Conservation (phyloP, 2,888 invertebrate genomes). For the Hydraecia micacea region DNA sequence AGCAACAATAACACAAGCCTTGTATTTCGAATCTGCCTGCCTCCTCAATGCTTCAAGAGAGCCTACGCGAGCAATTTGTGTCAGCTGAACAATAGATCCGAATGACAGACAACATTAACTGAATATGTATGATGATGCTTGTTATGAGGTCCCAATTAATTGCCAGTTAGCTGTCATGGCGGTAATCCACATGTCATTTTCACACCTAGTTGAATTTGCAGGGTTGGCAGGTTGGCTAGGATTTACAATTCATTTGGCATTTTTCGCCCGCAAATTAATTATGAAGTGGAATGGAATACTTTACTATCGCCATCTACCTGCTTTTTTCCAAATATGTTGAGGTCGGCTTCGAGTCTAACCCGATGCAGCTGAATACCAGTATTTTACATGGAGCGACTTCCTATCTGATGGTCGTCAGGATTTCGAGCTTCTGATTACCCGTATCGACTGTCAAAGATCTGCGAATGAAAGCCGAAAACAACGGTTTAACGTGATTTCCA, state of each 20-base stretch:
- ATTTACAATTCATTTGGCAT: background rate
- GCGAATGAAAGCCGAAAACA: background rate
- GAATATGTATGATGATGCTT: conserved; percentile 86
- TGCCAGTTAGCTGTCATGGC: conserved; percentile 74
- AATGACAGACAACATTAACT: conserved; percentile 83
- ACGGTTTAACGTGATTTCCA: background rate
- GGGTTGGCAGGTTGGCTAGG: conserved; percentile 73
- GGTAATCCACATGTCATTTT: conserved; percentile 82
- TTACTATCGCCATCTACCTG: background rate
- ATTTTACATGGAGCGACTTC: background rate
- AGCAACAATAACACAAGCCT: conserved; percentile 1
- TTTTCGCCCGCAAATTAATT: background rate
- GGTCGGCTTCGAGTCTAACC: background rate
- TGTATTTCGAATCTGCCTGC: conserved; percentile 12
- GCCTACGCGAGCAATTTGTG: conserved; percentile 86
- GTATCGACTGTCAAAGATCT: background rate
- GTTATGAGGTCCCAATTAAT: conserved; percentile 84
- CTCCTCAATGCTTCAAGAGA: conserved; percentile 71
- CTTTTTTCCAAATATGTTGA: background rate
- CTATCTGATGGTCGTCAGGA: background rate
- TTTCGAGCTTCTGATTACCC: background rate
- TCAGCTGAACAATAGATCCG: conserved; percentile 82
- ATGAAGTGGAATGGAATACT: background rate
- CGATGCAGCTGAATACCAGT: background rate
- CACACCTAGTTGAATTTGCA: conserved; percentile 80